phyloP scores from a whole-genome alignment of 2,888 invertebrate species.

The Agrochola macilenta region DNA sequence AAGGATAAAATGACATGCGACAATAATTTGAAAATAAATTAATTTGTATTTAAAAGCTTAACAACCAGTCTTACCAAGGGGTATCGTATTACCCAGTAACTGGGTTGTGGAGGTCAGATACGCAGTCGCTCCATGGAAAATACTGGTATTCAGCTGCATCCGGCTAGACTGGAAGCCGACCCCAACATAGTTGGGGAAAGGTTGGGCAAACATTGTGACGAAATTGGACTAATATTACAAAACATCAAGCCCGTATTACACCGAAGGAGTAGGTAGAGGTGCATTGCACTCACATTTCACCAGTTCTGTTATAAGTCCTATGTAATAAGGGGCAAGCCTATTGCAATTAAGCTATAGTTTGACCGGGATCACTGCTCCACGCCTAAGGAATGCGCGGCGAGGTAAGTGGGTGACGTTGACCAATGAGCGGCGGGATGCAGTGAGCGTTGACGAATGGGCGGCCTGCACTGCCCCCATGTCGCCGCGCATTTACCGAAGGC shows the following conservation, averaged over 20 bases:
- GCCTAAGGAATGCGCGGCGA: no score
- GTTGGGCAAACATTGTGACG: no score
- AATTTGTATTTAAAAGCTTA: not conserved
- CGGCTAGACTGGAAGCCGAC: not conserved
- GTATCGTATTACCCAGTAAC: not conserved
- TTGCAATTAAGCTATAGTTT: not conserved
- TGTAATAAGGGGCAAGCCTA: not conserved
- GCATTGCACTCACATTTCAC: not conserved
- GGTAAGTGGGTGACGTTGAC: no score
- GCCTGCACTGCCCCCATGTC: no score
- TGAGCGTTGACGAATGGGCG: no score
- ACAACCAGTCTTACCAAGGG: not conserved
- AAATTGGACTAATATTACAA: not conserved
- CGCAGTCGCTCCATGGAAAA: not conserved
- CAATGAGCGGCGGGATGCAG: no score
- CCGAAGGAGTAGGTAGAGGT: not conserved
- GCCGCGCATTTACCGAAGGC: no score
- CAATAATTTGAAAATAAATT: slow-evolving; percentile 2
- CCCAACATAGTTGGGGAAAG: not conserved
- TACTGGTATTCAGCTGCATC: not conserved
- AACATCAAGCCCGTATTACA: no score
- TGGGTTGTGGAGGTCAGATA: not conserved
- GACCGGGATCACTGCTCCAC: no score
- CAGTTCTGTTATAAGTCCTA: not conserved
- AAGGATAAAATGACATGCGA: slow-evolving; percentile 32